Base-by-base conservation (phyloP, 2,888 invertebrate genomes). In the Altica lythri region DNA sequence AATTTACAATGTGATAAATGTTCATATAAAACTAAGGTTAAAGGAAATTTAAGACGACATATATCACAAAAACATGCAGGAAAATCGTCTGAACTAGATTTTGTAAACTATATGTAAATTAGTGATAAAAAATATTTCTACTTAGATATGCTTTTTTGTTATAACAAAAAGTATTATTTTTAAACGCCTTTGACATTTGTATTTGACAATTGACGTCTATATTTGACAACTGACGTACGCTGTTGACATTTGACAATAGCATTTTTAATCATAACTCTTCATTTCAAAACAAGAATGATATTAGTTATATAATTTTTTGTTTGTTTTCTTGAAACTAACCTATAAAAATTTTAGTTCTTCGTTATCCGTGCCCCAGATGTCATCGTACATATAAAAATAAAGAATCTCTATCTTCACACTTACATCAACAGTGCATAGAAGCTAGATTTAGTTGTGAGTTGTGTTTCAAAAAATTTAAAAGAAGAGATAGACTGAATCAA, bases 401-500 rank as follows among this genome's bases (percentile, higher is more conserved):
- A 69, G 84, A 85, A 57, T 86, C 86, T 18, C 77, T 88, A 49
- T 84, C 51, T 1, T 49, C 57, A 4, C 57, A 58, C 12, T 44
- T 58, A 6, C 29, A 47, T 10, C 57, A 58, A 29, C 57, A 58
- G 25, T 58, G 57, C 30, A 57, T 61, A 29, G 61, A 59, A 45
- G 61, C 64, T 1, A 50, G 58, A 50, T 64, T 60, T 34, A 16
- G 40, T 3, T 64, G 64, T 34, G 27, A 30, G 5, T 45, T 44
- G 32, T 60, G 61, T 35, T 29, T 43, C 17, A 65, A 50, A 18
- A 59, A 55, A 38, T 64, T 64, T 43, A 62, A 61, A 37, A 55
- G 64, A 27, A 40, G 52, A 40, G 55, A 59, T 9, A 49, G 55
- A 3, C 34, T 59, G 48, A 50, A 59, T 34, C 46, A 53, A 8